These are phyloP conservation scores for Crenuchus spilurus DNA, from an alignment of 2,797 vertebrate species.

Conservation along the genomic window DNA sequence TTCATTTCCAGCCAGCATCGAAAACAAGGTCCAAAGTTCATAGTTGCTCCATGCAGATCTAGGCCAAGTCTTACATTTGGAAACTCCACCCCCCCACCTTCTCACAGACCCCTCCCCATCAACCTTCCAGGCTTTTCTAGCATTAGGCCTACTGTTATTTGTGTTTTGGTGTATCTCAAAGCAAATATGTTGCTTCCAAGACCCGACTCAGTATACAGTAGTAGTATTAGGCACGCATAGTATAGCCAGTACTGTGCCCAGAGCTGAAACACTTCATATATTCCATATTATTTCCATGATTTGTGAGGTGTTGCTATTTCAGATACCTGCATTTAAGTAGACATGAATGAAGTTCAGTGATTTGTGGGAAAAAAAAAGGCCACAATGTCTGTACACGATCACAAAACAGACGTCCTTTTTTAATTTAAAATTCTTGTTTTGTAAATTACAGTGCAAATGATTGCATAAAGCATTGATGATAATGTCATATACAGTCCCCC, in stretches of 20 bases:
- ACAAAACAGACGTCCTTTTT: too few species aligned
- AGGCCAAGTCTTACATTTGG: slow-evolving; percentile 34
- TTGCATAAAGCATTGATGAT: too few species aligned
- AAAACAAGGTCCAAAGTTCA: slow-evolving; percentile 80
- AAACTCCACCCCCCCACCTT: slow-evolving; percentile 12
- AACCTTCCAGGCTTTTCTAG: slow-evolving; percentile 25
- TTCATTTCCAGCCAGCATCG: slow-evolving; percentile 70
- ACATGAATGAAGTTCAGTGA: too few species aligned
- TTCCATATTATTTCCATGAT: background rate
- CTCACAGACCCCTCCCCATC: slow-evolving; percentile 3
- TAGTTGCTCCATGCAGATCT: slow-evolving; percentile 65
- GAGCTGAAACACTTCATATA: background rate
- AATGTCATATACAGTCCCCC: too few species aligned
- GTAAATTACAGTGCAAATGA: too few species aligned
- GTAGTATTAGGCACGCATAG: background rate
- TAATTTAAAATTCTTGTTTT: too few species aligned
- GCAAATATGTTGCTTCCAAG: background rate
- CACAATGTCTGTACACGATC: too few species aligned
- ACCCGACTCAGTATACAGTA: background rate
- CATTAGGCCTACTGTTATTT: slow-evolving; percentile 28
- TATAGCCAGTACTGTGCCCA: background rate
- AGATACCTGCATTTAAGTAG: too few species aligned
- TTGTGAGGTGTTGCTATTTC: too few species aligned
- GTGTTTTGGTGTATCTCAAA: background rate
- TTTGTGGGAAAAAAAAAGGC: too few species aligned